Percentiles rank a stretch among this genome's conserved stretches.
These are phyloP conservation scores for Dufourea novaeangliae DNA, from an alignment of 1,140 invertebrate species.

Conservation along the genomic window DNA sequence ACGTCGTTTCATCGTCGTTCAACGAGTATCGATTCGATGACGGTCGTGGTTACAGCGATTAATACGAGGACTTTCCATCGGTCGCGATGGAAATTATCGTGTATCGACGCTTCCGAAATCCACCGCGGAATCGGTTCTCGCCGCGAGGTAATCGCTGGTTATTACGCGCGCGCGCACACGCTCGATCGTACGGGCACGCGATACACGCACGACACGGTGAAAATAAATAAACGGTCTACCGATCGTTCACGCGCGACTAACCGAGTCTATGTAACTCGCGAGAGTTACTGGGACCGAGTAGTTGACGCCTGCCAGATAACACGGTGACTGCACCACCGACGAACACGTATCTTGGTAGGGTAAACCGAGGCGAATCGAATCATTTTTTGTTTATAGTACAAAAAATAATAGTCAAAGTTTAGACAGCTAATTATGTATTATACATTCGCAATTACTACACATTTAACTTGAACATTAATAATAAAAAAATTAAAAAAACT, in stretches of 20 bases:
- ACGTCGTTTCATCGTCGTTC: too few relatives aligned
- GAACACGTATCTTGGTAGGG: too few relatives aligned
- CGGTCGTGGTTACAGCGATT: background rate
- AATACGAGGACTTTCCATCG: background rate
- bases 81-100: constrained; percentile 5
- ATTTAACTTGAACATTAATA: too few relatives aligned
- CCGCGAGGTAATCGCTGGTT: constrained; percentile 22
- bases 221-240: constrained; percentile 58
- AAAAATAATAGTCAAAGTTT: too few relatives aligned
- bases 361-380: too few relatives aligned
- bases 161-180: constrained; percentile 5
- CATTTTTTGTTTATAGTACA: too few relatives aligned
- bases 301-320: constrained; percentile 68
- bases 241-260: constrained; percentile 44
- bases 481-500: too few relatives aligned
- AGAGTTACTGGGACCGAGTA: constrained; percentile 54
- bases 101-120: constrained; percentile 12
- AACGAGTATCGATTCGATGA: background rate
- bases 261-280: constrained; percentile 50
- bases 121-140: constrained; percentile 17
- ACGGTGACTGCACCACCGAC: constrained; percentile 15
- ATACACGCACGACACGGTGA: constrained; percentile 29
- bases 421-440: too few relatives aligned
- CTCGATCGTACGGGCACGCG: constrained; percentile 33
- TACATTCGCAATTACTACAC: too few relatives aligned